These are phyloP conservation scores for Haliaeetus leucogaster DNA, from an alignment of 2,113 vertebrate species.

Conservation along the genomic window DNA sequence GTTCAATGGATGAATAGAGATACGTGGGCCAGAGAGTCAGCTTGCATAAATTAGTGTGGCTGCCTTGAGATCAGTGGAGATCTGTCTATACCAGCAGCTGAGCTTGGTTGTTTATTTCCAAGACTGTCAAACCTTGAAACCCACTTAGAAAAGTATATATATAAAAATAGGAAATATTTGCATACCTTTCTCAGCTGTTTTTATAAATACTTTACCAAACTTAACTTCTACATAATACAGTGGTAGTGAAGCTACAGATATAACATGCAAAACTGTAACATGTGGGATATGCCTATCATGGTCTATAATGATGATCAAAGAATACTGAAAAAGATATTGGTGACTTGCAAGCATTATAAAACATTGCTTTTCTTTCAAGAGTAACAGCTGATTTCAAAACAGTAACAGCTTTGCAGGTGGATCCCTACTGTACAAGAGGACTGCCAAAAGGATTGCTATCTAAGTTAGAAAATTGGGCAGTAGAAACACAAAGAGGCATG, in stretches of 20 bases:
- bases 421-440: not conserved
- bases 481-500: not conserved
- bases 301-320: not conserved
- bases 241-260: not conserved
- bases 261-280: not conserved
- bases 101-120: not conserved
- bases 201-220: not conserved
- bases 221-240: not conserved
- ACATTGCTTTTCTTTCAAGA: not conserved
- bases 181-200: not conserved
- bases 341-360: not conserved
- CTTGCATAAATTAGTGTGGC: not conserved
- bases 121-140: not conserved
- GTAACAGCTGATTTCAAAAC: not conserved
- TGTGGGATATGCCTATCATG: not conserved
- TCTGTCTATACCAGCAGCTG: not conserved
- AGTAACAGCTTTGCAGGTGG: not conserved
- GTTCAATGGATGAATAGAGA: not conserved
- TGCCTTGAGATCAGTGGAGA: not conserved
- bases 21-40: not conserved
- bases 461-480: not conserved
- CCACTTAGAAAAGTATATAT: not conserved
- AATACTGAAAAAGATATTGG: not conserved
- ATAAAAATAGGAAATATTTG: not conserved
- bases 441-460: not conserved